phyloP scores from a whole-genome alignment of 2,113 vertebrate genomes.

The Lasiurus borealis region DNA sequence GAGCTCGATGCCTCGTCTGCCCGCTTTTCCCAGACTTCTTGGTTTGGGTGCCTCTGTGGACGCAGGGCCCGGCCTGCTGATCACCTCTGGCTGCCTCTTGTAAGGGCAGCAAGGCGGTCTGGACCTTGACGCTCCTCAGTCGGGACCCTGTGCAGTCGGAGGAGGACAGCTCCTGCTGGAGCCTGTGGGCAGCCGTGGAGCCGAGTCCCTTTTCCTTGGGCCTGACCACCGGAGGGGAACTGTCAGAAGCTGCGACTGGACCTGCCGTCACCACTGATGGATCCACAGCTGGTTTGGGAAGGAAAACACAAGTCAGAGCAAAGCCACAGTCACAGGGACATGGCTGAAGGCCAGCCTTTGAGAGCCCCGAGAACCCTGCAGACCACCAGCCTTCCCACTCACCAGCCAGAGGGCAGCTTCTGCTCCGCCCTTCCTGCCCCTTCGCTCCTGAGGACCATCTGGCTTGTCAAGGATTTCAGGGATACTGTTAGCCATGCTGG shows the following conservation, averaged over 20 bases:
- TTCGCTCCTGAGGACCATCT: background rate
- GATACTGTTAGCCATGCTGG: background rate
- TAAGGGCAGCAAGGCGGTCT: slow-evolving; percentile 76
- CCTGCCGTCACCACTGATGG: slow-evolving; percentile 75
- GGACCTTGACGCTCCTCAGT: slow-evolving; percentile 72
- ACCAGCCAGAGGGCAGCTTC: background rate
- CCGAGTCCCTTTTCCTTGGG: slow-evolving; percentile 90
- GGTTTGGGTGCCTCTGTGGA: slow-evolving; percentile 89
- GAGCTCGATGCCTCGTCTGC: slow-evolving; percentile 84
- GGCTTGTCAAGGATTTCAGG: background rate
- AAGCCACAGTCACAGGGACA: background rate
- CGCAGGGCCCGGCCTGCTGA: slow-evolving; percentile 76
- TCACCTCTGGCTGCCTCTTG: slow-evolving; percentile 85
- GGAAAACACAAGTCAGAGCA: slow-evolving; percentile 43
- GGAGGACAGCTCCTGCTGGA: slow-evolving; percentile 84
- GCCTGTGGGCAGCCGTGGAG: slow-evolving; percentile 81
- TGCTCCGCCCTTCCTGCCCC: background rate
- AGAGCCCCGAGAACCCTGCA: background rate
- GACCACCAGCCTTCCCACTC: background rate
- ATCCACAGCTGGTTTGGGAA: slow-evolving; percentile 85
- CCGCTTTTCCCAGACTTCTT: slow-evolving; percentile 88
- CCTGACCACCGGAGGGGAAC: slow-evolving; percentile 89
- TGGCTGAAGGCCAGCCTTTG: background rate
- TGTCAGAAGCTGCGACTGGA: slow-evolving; percentile 78
- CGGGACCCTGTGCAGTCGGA: slow-evolving; percentile 76